These are phyloP conservation scores for Metellina segmentata DNA, from an alignment of 2,888 invertebrate species.

Conservation along the genomic window DNA sequence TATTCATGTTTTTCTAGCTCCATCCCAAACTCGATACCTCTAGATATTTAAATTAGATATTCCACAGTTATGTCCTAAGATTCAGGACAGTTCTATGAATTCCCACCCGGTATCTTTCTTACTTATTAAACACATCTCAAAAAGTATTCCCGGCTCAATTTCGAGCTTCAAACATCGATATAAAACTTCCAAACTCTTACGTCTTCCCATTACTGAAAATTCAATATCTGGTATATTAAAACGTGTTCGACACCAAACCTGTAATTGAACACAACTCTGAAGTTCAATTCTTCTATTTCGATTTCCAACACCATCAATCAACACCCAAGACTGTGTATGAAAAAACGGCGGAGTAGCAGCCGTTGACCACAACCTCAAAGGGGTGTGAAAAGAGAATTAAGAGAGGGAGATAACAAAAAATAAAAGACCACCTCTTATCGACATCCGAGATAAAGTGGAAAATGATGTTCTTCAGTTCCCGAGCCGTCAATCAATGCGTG, in stretches of 20 bases:
- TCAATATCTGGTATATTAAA: background rate
- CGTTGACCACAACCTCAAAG: background rate
- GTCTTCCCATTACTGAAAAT: background rate
- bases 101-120: background rate
- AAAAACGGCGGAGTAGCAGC: background rate
- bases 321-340: background rate
- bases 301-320: conserved; percentile 2
- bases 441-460: conserved; percentile 55
- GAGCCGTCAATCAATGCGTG: conserved; percentile 45
- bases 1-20: no score
- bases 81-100: no score
- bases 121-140: background rate
- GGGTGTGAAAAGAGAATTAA: background rate
- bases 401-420: background rate
- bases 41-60: no score
- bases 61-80: no score
- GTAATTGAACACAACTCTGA: background rate
- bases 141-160: background rate
- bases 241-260: background rate
- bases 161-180: background rate
- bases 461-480: conserved; percentile 54
- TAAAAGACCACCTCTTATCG: conserved; percentile 32
- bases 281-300: background rate
- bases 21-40: no score
- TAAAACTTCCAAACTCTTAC: no score